Evolutionary conservation across 2,888 invertebrate species (phyloP), one percentile per base, ranked within the genome.

Genomic region (Erpobdella octoculata): DNA sequence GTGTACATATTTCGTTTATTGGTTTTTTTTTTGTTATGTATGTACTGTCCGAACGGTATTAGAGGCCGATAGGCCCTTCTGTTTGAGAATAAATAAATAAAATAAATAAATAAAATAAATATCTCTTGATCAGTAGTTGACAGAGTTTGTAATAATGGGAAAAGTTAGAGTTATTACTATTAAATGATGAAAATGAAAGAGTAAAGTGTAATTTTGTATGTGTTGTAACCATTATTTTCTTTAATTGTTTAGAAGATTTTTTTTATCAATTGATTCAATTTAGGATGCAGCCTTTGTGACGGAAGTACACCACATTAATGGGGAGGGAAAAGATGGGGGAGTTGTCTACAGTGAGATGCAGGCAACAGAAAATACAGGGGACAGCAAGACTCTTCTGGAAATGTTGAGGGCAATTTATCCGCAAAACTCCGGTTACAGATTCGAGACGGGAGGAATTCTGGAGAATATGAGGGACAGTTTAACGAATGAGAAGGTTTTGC

Each of bases 261-360:
- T 3, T 1, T 21, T 6, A 15, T 15, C 5, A 4, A 28, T 53
- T 6, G 28, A 6, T 53, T 53, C 35, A n/a, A n/a, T 70, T 9
- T 58, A 74, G 73, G 71, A 74, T 5, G 48, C 71, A 9, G 73
- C 69, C 1, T 74, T 73, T 38, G 5, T 69, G 36, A 94, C 93
- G 0, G 94, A 94, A 85, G 93, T 95, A 0, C 92, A 94, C 83
- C 93, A 94, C 81, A 86, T 94, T 74, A 91, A 90, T 78, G 90
- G 89, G 0, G 89, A 90, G 73, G 94, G 93, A 0, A 89, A 91
- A 76, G 90, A 95, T 85, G 92, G 90, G 15, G 95, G 95, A 25
- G 92, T 94, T 18, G 93, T 94, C n/a, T 94, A 94, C 82, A 92
- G 91, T 82, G 94, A 95, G 85, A 93, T 93, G 91, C 93, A 92